A percentile compares a stretch with the other conserved stretches of the same genome.
These are phyloP conservation scores for Alethe castanea DNA, from an alignment of 2,113 vertebrate genomes.

Conservation along the genomic window DNA sequence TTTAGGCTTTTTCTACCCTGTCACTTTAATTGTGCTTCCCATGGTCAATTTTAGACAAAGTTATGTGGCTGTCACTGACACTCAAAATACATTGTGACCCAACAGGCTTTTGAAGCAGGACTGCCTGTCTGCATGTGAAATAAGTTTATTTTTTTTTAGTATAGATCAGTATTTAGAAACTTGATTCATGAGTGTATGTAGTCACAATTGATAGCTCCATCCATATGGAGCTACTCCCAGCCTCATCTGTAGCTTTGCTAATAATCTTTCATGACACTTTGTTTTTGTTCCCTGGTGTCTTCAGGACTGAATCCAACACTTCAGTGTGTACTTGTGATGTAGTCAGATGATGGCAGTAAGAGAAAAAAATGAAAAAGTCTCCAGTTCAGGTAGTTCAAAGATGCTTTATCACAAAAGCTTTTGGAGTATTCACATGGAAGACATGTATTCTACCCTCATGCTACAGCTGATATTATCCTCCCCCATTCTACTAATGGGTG, in stretches of 20 bases:
- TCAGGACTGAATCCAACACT: not conserved
- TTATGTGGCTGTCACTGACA: not conserved
- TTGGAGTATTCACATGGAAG: not conserved
- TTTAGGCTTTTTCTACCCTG: not conserved
- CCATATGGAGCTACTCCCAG: not conserved
- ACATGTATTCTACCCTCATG: not conserved
- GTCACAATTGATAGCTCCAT: not conserved
- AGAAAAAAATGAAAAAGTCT: not conserved
- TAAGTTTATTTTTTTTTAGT: too few relatives aligned
- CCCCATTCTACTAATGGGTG: not conserved
- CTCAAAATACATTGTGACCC: not conserved
- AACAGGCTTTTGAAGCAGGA: not conserved
- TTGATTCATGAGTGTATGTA: not conserved
- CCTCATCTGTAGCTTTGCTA: not conserved
- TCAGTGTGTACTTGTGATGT: not conserved
- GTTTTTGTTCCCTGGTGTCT: not conserved
- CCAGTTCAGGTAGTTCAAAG: not conserved
- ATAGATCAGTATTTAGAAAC: not conserved
- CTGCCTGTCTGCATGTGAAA: not conserved
- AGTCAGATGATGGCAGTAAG: not conserved
- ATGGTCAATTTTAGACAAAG: not conserved
- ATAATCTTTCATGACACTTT: not conserved
- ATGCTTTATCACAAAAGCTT: not conserved
- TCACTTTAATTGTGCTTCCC: not conserved
- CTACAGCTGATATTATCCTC: not conserved